Evolutionary conservation across 2,113 vertebrate species (phyloP), one percentile per base, ranked within the genome.

Genomic region (Aleadryas rufinucha): DNA sequence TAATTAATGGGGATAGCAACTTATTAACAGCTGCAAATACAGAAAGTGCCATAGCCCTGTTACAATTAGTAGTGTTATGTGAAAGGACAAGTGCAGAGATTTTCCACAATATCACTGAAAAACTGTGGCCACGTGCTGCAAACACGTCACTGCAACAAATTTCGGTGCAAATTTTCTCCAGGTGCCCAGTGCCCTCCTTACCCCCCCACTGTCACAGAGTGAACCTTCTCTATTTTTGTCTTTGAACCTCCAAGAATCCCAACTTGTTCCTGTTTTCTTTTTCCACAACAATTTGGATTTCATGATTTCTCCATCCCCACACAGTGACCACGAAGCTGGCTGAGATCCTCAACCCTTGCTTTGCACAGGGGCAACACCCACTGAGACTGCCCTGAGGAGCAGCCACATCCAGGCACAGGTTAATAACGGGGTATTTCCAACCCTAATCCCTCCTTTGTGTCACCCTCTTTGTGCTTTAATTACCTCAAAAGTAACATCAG

Each of bases 301-400:
- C 49, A 26, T 9, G 31, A 42, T 42, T 70, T 56, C 35, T 37
- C 71, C 52, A 4, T 28, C 23, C 49, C 31, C 4, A 4, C 52
- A 10, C 1, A 9, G 47, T 2, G 52, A 44, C 52, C 78, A 35
- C 0, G 1, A 24, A 37, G 39, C 37, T n/a, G 6, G 1, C 2
- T 5, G 61, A 65, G 70, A 80, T 50, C 16, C 47, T 61, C 69
- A 45, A 8, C 15, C 71, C 35, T 5, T 8, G 22, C 19, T 13
- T 33, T 60, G 24, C 75, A 24, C 10, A 1, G 0, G 10, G 53
- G 49, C 27, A 35, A 2, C n/a, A 21, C 16, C 4, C 13, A 2
- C 42, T 3, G 54, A 4, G 14, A 20, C 60, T 6, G 27, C 44
- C 68, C 69, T 7, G 9, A 82, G 42, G 61, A 78, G 45, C 54